Conservation (phyloP, 2,888 invertebrate species). For the Rambutsinella grinnellia region DNA sequence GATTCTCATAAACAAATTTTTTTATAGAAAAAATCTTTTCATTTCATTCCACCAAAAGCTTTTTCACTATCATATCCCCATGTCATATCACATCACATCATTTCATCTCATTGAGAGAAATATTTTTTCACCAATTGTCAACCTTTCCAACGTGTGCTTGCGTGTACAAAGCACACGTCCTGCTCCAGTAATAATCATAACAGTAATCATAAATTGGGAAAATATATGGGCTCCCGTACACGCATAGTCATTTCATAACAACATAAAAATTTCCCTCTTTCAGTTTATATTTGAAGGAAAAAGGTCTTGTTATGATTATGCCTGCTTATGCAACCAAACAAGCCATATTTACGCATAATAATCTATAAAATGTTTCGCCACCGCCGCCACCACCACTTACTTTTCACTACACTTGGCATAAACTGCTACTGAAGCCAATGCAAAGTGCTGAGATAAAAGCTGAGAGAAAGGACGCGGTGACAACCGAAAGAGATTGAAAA, state of each 20-base stretch:
- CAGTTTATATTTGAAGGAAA: not conserved
- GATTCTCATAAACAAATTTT: not conserved
- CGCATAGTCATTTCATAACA: not conserved
- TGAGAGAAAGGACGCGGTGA: not conserved
- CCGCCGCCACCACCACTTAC: not conserved
- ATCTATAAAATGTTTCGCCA: not conserved
- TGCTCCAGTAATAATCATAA: slow-evolving; percentile 43
- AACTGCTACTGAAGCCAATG: no score
- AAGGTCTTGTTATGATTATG: not conserved
- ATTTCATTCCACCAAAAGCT: not conserved
- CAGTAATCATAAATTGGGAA: slow-evolving; percentile 51
- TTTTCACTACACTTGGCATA: not conserved
- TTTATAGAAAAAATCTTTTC: no score
- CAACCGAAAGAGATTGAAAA: slow-evolving; percentile 10
- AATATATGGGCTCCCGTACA: slow-evolving; percentile 7
- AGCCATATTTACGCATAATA: not conserved
- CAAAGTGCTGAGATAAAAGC: not conserved
- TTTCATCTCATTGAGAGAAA: not conserved
- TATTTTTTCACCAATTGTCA: not conserved
- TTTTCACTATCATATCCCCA: not conserved
- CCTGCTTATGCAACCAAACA: not conserved
- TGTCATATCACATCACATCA: slow-evolving; percentile 8
- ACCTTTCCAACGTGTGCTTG: not conserved
- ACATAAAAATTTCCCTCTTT: no score
- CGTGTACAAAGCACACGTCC: not conserved